Percentiles rank a stretch among this genome's conserved stretches.
Evolutionary conservation across 1,140 invertebrate genomes (phyloP).

Genomic region (Homarus americanus): DNA sequence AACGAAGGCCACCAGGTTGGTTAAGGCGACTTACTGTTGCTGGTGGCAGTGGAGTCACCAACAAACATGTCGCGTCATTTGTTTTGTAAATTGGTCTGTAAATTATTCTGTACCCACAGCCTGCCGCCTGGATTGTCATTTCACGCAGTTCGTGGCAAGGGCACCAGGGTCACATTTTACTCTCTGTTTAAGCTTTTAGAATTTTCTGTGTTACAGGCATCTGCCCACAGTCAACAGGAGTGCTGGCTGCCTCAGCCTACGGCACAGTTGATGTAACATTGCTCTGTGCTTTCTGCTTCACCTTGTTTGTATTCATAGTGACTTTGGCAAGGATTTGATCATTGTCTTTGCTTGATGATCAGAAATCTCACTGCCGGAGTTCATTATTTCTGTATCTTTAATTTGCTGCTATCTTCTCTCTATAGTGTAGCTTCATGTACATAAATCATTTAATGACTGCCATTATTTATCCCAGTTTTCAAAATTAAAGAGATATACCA

Average conservation of each 20-base stretch:
- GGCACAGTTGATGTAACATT: conserved; percentile 56
- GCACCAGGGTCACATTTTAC: conserved; percentile 56
- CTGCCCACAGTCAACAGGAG: conserved; percentile 62
- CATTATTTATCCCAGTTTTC: too few species aligned
- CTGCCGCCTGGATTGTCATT: conserved; percentile 65
- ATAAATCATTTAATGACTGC: not conserved
- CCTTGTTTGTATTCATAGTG: conserved; percentile 9
- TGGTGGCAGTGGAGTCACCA: conserved; percentile 46
- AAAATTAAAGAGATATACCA: too few species aligned
- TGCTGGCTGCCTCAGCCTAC: conserved; percentile 55
- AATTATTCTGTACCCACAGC: conserved; percentile 61
- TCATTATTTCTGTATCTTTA: not conserved
- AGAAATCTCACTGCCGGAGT: not conserved
- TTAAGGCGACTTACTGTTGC: conserved; percentile 47
- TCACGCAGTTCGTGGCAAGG: conserved; percentile 66
- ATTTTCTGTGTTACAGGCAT: conserved; percentile 65
- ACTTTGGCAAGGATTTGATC: not conserved
- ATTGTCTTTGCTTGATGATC: not conserved
- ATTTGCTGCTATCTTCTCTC: not conserved
- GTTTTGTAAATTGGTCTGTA: conserved; percentile 29
- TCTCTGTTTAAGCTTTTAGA: conserved; percentile 37
- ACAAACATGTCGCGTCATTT: conserved; percentile 42
- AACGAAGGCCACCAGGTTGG: conserved; percentile 74
- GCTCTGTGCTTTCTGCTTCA: conserved; percentile 52
- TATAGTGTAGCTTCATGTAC: not conserved